Evolutionary conservation across 1,140 invertebrate genomes (phyloP).

Genomic region (Macrobrachium nipponense): DNA sequence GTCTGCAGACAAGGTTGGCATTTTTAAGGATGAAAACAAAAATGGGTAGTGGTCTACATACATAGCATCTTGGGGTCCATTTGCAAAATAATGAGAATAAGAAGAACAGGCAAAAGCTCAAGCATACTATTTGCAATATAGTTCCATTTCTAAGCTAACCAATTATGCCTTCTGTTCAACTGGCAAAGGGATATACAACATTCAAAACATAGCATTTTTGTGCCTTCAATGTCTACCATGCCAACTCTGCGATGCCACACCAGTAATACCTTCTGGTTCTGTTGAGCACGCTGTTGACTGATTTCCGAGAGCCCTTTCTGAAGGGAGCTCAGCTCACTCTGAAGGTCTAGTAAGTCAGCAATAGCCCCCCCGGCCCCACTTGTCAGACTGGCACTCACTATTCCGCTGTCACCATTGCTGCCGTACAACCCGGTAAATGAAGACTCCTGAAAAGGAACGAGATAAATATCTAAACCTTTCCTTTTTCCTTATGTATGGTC

Average conservation of each 20-base stretch:
- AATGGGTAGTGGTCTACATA: too few species aligned
- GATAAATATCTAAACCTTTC: constrained; percentile 62
- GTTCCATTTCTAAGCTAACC: neutral
- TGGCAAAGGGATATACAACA: constrained; percentile 34
- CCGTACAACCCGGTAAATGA: constrained; percentile 58
- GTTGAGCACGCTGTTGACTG: constrained; percentile 73
- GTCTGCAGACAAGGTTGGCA: too few species aligned
- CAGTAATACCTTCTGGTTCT: constrained; percentile 59
- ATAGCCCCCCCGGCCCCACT: constrained; percentile 69
- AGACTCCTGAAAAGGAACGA: constrained; percentile 62
- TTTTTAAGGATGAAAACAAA: too few species aligned
- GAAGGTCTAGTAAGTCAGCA: constrained; percentile 91
- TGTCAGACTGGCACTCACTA: constrained; percentile 63
- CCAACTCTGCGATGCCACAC: constrained; percentile 57
- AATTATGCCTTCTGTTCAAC: neutral
- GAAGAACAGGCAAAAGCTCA: constrained; percentile 5
- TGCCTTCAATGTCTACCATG: constrained; percentile 50
- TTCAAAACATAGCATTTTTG: constrained; percentile 14
- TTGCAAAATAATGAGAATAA: neutral
- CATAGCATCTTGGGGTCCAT: too few species aligned
- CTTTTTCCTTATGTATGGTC: neutral
- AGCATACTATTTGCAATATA: neutral
- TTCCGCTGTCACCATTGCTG: constrained; percentile 56
- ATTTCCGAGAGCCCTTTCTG: constrained; percentile 89
- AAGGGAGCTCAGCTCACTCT: constrained; percentile 90